Evolutionary conservation across 2,113 vertebrate species (phyloP), one percentile per base, ranked within the genome.

Genomic region (Ornithorhynchus anatinus): DNA sequence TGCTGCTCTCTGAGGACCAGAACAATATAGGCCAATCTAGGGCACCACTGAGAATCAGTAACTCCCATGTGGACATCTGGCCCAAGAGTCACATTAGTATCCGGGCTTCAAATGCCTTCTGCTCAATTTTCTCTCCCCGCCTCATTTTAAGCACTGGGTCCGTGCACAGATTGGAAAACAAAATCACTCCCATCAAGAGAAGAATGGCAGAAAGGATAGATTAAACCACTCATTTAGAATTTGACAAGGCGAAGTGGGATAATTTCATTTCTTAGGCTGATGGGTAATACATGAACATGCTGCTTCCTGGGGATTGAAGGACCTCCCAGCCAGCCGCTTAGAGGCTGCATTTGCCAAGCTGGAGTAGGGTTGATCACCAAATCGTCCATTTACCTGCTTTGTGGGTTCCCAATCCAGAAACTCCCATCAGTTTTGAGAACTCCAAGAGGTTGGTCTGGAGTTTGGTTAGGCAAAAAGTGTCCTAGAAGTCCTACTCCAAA

Each of bases 21-120:
- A 89, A 94, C 88, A 94, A 95, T 89, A 88, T 75, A 54, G 73
- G 82, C 89, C 69, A 43, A 62, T 66, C 7, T 12, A 60, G 42
- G 70, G 76, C 80, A 66, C 77, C 78, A 80, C 22, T 80, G 68
- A 10, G 1, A 5, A 38, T 31, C 36, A 36, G 61, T 58, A n/a
- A 10, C 53, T 59, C 72, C 81, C 58, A 50, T 25, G 69, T 22
- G 39, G 56, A 79, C 88, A 86, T 59, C 84, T 80, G 84, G 65
- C 71, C 64, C 35, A 44, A 38, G 64, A 65, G n/a, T 75, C 64
- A 72, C 70, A 35, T 70, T 84, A 70, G 31, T 59, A 64, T 65
- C 56, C 38, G 37, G 77, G 68, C 50, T 23, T 68, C 74, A 79
- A 63, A 67, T 74, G 54, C 6, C 37, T 59, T 63, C 73, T 82